Conservation (phyloP, 2,113 vertebrate species). For the Grammomys surdaster region DNA sequence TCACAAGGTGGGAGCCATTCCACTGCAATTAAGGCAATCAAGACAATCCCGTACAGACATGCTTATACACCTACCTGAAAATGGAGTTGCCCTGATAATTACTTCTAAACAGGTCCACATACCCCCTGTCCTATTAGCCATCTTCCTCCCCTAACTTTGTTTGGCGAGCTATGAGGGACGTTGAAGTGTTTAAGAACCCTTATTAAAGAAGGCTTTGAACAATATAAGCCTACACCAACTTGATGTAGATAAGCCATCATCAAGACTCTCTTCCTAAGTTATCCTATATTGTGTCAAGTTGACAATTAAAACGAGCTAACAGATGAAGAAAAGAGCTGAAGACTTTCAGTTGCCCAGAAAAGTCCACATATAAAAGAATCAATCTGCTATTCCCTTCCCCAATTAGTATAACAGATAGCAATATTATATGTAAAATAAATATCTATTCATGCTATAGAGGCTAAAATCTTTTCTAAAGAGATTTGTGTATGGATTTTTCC, state of each 20-base stretch:
- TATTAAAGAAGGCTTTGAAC: too few relatives aligned
- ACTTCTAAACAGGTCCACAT: too few relatives aligned
- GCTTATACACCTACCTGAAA: neutral
- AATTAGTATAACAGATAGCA: neutral
- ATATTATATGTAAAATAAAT: conserved; percentile 19
- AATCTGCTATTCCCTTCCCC: neutral
- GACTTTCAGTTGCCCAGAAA: conserved; percentile 14
- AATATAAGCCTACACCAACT: neutral
- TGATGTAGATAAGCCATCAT: neutral
- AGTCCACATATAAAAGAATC: neutral
- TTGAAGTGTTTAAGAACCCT: too few relatives aligned
- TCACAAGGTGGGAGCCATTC: too few relatives aligned
- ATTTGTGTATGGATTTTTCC: neutral
- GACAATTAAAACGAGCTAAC: neutral
- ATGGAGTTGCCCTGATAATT: too few relatives aligned
- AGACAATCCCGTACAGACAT: neutral
- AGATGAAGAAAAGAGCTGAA: neutral
- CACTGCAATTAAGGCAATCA: neutral
- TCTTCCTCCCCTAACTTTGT: too few relatives aligned
- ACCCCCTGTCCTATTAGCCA: too few relatives aligned
- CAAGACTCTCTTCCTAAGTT: neutral
- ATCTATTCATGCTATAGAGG: neutral
- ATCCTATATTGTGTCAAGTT: neutral
- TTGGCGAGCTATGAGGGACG: too few relatives aligned
- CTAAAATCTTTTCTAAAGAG: neutral